Evolutionary conservation across 2,888 invertebrate species (phyloP), one percentile per base, ranked within the genome.

Genomic region (Cryptosula pallasiana): DNA sequence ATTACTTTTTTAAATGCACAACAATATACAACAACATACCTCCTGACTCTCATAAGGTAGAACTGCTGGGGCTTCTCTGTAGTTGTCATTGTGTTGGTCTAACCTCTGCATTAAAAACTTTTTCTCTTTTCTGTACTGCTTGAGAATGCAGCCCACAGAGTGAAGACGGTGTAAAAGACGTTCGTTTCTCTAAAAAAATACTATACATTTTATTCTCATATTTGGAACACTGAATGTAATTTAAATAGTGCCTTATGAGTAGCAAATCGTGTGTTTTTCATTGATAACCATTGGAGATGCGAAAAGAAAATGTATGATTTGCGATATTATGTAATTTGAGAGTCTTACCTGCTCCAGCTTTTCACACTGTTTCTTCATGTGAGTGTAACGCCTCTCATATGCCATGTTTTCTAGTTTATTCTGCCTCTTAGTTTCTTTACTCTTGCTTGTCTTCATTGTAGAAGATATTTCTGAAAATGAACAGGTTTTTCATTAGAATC

Each of bases 131-230:
- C 80, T 81, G 74, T 79, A 80, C 72, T 79, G 76, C 55, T 80
- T 81, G 20, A 81, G 78, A 55, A 81, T 73, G 72, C 79, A 81
- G 74, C 81, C 80, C 55, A 81, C 80, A 78, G 81, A 81, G 29
- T 82, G 81, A 27, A 82, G 77, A 71, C 81, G 77, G 74, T 81
- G 81, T 1, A 82, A 80, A 35, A 81, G 75, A 73, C 80, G 81
- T 75, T 82, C 82, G 77, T 82, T 82, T 29, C 80, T 79, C 82
- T 82, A 75, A 27, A 76, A n/a, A n/a, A n/a, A n/a, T n/a, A n/a
- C n/a, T n/a, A n/a, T n/a, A n/a, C n/a, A n/a, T n/a, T n/a, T n/a
- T n/a, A n/a, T n/a, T n/a, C n/a, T n/a, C n/a, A n/a, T n/a, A n/a
- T n/a, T n/a, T n/a, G n/a, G n/a, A n/a, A n/a, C n/a, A n/a, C n/a